Conservation (phyloP, 2,797 vertebrate genomes). For the Syngnathus acus region DNA sequence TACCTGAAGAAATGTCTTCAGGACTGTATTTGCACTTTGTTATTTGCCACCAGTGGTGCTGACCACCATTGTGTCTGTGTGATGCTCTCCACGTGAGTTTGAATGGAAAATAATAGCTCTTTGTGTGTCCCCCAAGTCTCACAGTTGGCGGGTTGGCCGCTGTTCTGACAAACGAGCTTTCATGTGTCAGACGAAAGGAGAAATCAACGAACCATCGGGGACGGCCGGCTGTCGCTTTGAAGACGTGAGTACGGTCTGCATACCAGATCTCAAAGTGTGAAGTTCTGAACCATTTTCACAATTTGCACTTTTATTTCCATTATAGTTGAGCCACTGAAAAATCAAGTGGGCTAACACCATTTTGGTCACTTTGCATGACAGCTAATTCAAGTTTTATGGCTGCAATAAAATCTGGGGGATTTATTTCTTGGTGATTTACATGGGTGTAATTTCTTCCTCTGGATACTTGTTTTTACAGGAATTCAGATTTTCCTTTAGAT, state of each 20-base stretch:
- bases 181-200: conserved; percentile 82
- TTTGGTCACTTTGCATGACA: too few species aligned
- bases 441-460: neutral
- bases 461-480: too few species aligned
- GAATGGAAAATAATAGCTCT: conserved; percentile 16
- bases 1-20: neutral
- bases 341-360: neutral
- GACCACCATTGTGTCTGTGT: neutral
- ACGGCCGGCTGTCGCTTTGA: conserved; percentile 63
- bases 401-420: neutral
- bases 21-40: neutral
- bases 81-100: conserved; percentile 5
- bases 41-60: neutral
- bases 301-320: neutral
- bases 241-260: conserved; percentile 64
- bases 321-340: neutral
- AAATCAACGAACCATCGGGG: conserved; percentile 54
- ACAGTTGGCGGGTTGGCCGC: conserved; percentile 71
- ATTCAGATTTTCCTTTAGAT: too few species aligned
- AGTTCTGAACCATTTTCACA: neutral
- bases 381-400: neutral
- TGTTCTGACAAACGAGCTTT: conserved; percentile 74
- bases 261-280: neutral
- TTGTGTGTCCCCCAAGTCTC: conserved; percentile 32
- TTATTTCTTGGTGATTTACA: neutral